These are phyloP conservation scores for Galeruca laticollis DNA, from an alignment of 2,888 invertebrate genomes.

Conservation along the genomic window DNA sequence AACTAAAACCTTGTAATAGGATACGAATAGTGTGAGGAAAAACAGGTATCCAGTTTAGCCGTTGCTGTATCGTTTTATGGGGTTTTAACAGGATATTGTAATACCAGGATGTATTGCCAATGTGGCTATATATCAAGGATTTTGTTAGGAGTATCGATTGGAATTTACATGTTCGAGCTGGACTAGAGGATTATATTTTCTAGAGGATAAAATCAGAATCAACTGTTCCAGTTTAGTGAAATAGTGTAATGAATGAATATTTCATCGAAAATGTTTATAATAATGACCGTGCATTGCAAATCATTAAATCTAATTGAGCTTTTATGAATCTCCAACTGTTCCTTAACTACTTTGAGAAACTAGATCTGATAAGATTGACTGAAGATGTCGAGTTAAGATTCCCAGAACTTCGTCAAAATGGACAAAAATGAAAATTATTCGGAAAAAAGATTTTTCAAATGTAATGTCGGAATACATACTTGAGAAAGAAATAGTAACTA, in stretches of 20 bases:
- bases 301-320: no score
- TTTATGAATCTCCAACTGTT: no score
- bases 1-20: slow-evolving; percentile 61
- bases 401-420: no score
- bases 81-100: slow-evolving; percentile 58
- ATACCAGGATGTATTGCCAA: slow-evolving; percentile 60
- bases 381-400: no score
- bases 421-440: no score
- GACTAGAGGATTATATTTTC: slow-evolving; percentile 13
- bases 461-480: no score
- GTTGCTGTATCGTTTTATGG: slow-evolving; percentile 57
- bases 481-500: no score
- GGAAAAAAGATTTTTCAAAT: no score
- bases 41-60: slow-evolving; percentile 38
- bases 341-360: no score
- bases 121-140: slow-evolving; percentile 62
- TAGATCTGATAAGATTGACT: no score
- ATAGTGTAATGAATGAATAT: neutral
- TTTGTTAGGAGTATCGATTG: slow-evolving; percentile 37
- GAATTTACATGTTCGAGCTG: slow-evolving; percentile 14
- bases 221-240: neutral
- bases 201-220: neutral
- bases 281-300: no score
- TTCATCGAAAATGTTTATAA: no score
- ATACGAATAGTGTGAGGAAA: slow-evolving; percentile 50